A percentile compares a stretch with the other conserved stretches of the same genome.
Evolutionary conservation across 2,113 vertebrate species (phyloP).

Genomic region (Aldabrachelys gigantea): DNA sequence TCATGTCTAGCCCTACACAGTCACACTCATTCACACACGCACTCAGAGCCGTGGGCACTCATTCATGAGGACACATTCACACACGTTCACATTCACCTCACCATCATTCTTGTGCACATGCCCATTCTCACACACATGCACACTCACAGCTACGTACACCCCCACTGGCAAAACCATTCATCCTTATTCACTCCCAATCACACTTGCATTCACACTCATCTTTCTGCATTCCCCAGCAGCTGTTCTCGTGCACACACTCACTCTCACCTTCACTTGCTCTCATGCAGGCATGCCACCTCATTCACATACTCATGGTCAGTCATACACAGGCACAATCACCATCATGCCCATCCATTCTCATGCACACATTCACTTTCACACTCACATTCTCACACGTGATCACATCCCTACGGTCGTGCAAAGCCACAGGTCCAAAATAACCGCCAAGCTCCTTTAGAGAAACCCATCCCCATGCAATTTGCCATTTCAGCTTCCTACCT

Average conservation of each 20-base stretch:
- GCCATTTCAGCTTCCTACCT: background rate
- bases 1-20: background rate
- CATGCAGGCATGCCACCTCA: background rate
- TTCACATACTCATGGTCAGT: background rate
- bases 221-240: background rate
- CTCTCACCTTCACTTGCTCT: background rate
- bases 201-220: background rate
- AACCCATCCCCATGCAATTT: background rate
- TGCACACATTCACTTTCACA: background rate
- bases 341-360: background rate
- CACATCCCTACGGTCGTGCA: background rate
- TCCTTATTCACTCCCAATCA: background rate
- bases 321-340: background rate
- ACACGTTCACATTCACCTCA: background rate
- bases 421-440: background rate
- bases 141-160: background rate
- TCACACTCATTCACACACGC: no score
- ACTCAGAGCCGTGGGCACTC: background rate
- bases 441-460: background rate
- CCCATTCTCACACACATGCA: background rate
- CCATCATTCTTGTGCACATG: background rate
- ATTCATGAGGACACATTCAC: background rate
- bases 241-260: background rate
- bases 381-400: background rate
- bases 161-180: background rate